Evolutionary conservation across 2,797 vertebrate species (phyloP).

Genomic region (Muscicapa comitata): DNA sequence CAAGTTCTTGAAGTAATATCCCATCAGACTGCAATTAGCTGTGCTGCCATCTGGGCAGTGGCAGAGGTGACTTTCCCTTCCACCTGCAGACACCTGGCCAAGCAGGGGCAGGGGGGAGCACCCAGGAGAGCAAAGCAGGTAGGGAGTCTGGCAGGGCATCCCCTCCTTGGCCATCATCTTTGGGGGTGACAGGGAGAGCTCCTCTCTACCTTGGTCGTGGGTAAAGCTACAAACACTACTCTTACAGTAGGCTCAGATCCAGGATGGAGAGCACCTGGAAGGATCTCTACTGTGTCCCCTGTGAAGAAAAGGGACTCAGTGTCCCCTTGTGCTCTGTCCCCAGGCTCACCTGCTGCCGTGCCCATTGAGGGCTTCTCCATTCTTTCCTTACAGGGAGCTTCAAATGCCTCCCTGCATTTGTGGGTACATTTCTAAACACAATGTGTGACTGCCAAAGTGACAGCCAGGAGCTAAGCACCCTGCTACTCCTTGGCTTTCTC

Average conservation of each 20-base stretch:
- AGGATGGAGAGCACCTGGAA: neutral
- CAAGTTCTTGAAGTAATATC: neutral
- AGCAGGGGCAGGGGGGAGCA: neutral
- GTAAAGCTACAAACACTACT: accelerated
- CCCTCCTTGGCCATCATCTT: neutral
- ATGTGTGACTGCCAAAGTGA: neutral
- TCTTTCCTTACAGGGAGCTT: neutral
- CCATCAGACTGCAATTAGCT: neutral
- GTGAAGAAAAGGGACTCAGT: accelerated
- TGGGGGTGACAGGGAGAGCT: neutral
- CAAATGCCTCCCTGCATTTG: neutral
- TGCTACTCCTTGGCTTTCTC: neutral
- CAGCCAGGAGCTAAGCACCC: neutral
- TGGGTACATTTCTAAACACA: accelerated
- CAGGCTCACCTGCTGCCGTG: neutral
- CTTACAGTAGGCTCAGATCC: neutral
- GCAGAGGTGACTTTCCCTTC: neutral
- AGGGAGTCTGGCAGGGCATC: accelerated
- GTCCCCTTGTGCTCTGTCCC: neutral
- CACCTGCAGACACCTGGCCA: accelerated
- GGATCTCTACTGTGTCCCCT: accelerated
- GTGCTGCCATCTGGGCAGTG: neutral
- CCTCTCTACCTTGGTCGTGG: neutral
- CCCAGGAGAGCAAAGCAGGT: accelerated
- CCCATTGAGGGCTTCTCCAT: neutral